Percentiles rank a stretch among this genome's conserved stretches.
These are phyloP conservation scores for Aradophagus sp. DNA, from an alignment of 1,140 invertebrate genomes.

Conservation along the genomic window DNA sequence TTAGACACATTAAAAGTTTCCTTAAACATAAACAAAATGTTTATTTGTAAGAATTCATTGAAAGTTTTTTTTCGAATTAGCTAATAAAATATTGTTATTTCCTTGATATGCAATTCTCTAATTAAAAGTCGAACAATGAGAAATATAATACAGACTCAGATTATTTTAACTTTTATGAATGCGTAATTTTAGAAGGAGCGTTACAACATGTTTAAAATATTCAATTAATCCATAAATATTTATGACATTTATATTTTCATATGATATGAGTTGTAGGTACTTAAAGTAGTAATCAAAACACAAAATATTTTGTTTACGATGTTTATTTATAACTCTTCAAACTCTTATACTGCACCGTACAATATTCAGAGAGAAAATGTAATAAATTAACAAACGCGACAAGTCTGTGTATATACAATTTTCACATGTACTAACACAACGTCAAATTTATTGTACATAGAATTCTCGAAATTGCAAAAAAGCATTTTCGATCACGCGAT, in stretches of 20 bases:
- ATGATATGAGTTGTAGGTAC: not conserved
- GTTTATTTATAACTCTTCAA: conserved; percentile 27
- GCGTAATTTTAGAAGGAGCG: too few relatives aligned
- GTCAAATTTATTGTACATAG: conserved; percentile 27
- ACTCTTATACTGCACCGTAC: conserved; percentile 21
- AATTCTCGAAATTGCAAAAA: conserved; percentile 15
- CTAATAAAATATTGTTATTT: too few relatives aligned
- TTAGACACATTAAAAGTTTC: too few relatives aligned
- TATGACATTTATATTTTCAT: not conserved
- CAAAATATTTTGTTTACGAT: conserved; percentile 13
- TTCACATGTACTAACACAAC: conserved; percentile 17
- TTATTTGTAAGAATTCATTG: too few relatives aligned
- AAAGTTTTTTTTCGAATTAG: too few relatives aligned
- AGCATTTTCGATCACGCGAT: conserved; percentile 16
- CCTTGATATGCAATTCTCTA: too few relatives aligned
- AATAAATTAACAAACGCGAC: conserved; percentile 10
- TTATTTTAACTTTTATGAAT: not conserved
- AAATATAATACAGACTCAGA: conserved; percentile 8
- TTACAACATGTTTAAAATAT: too few relatives aligned
- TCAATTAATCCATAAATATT: not conserved
- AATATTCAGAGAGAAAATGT: conserved; percentile 10
- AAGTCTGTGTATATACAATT: conserved; percentile 19
- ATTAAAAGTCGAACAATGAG: not conserved
- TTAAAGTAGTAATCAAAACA: not conserved
- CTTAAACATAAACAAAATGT: too few relatives aligned